Base-by-base conservation (phyloP, 2,113 vertebrate genomes). In the Macquaria ambigua region DNA sequence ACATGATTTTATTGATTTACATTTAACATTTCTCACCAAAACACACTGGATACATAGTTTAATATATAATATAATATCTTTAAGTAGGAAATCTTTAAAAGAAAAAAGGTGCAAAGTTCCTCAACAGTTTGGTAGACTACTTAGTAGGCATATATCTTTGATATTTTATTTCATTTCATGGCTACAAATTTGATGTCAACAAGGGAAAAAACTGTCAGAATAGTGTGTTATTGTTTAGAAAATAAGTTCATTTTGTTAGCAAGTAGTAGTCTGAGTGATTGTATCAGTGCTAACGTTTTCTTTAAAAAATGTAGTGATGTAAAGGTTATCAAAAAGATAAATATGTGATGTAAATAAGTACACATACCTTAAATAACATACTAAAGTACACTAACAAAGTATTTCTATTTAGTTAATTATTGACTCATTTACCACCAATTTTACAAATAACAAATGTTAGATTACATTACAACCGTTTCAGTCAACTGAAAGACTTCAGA, bases 391-490 rank as follows among this genome's bases (percentile, higher is more conserved):
- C 25, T 53, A 59, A 70, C 6, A 16, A 43, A 81, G 15, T 64
- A 63, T 72, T 55, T 71, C 28, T 31, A 31, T 11, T 12, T 28
- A 11, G 20, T 34, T 46, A 67, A 43, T 62, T n/a, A 41, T 20
- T 50, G 8, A 21, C 34, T 79, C 25, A 25, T 70, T 84, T 64
- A 46, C 15, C 41, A 79, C 15, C 41, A 66, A 20, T 77, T 79
- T 70, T 63, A 53, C 53, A 52, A 77, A 61, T 59, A 70, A 41
- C 59, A 28, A 46, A 82, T 46, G 73, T 88, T 91, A 85, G 56
- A 76, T 86, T 83, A 25, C 5, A 48, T 8, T 12, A 39, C 31
- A 94, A 87, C 48, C 6, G 34, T 46, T 82, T 85, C 20, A 75
- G 81, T 56, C 20, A 39, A 55, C n/a, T 43, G 53, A 64, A 46